These are phyloP conservation scores for Corydoras maculifer DNA, from an alignment of 2,113 vertebrate genomes.

Conservation along the genomic window DNA sequence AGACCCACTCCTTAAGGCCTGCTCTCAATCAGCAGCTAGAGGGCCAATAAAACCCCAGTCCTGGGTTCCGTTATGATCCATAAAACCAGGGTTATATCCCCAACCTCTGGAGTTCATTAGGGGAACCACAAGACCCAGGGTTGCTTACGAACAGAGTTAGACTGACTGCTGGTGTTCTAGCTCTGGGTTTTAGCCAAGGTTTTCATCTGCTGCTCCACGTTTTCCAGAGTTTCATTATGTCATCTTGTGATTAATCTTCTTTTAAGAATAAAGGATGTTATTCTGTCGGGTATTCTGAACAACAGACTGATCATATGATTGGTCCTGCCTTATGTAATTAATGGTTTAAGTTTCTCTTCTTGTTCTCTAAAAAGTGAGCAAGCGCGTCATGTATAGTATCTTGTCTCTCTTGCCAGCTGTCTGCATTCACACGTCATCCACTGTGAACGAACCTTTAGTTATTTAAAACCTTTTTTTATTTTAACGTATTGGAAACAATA, in stretches of 20 bases:
- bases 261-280: slow-evolving; percentile 14
- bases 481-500: too few species aligned
- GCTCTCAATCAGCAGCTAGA: slow-evolving; percentile 57
- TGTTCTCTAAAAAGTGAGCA: too few species aligned
- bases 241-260: slow-evolving; percentile 21
- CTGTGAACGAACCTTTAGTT: too few species aligned
- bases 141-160: not conserved
- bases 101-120: slow-evolving; percentile 51
- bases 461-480: too few species aligned
- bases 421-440: too few species aligned
- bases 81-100: slow-evolving; percentile 35
- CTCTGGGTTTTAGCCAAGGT: not conserved
- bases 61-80: slow-evolving; percentile 45
- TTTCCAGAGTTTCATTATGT: slow-evolving; percentile 15
- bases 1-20: slow-evolving; percentile 31
- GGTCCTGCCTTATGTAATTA: too few species aligned
- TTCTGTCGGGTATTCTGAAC: slow-evolving; percentile 1
- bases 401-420: too few species aligned
- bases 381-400: too few species aligned
- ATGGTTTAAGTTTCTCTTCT: too few species aligned
- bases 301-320: slow-evolving; percentile 13
- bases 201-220: slow-evolving; percentile 7
- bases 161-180: not conserved
- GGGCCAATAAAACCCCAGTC: slow-evolving; percentile 48
- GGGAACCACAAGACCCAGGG: slow-evolving; percentile 46